These are phyloP conservation scores for Trissoscelio sp. DNA, from an alignment of 2,888 invertebrate genomes.

Conservation along the genomic window DNA sequence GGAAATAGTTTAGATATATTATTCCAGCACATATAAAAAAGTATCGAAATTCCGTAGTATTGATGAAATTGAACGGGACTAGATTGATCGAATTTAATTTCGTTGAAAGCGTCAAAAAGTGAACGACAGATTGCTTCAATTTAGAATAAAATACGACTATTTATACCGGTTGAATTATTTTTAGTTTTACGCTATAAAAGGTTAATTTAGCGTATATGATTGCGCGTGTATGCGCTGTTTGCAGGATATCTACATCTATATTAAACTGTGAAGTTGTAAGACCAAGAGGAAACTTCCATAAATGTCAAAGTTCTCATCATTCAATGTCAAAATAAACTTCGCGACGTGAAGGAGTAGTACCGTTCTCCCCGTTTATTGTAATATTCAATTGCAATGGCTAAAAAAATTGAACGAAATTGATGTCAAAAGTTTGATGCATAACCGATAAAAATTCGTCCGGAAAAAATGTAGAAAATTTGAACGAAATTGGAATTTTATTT, in stretches of 20 bases:
- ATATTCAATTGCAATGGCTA: conserved; percentile 9
- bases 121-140: not conserved
- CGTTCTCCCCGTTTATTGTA: conserved; percentile 12
- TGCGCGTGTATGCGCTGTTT: not conserved
- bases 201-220: not conserved
- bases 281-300: conserved; percentile 4
- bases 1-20: not conserved
- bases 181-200: not conserved
- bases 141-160: not conserved
- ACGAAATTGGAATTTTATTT: not conserved
- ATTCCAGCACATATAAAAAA: not conserved
- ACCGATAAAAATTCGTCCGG: not conserved
- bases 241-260: not conserved
- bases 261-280: not conserved
- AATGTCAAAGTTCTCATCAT: conserved; percentile 28
- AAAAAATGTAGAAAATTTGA: not conserved
- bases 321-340: conserved; percentile 28
- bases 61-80: conserved; percentile 3
- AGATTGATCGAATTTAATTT: conserved; percentile 10
- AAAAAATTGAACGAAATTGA: conserved; percentile 4
- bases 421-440: conserved; percentile 23
- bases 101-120: conserved; percentile 15
- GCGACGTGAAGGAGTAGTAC: conserved; percentile 3
- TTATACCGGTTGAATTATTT: not conserved
- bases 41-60: no score